A percentile compares a stretch with the other conserved stretches of the same genome.
These are phyloP conservation scores for Tamias sibiricus DNA, from an alignment of 2,113 vertebrate species.

Conservation along the genomic window DNA sequence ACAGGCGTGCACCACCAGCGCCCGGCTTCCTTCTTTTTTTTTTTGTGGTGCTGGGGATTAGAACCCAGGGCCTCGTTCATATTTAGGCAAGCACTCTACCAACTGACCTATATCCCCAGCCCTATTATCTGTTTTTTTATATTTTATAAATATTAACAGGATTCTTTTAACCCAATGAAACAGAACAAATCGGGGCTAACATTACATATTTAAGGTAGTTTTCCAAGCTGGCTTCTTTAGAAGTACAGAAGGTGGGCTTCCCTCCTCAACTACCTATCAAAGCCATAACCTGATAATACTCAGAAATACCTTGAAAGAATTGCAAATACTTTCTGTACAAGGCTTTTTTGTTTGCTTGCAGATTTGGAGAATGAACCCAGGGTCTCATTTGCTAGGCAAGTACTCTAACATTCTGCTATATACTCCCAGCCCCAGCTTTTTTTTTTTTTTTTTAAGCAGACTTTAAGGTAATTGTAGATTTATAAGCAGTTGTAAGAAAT, in stretches of 20 bases:
- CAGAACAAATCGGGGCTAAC: background rate
- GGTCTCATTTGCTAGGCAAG: background rate
- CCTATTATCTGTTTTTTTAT: background rate
- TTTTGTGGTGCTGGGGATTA: too few species aligned
- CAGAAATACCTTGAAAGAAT: constrained; percentile 24
- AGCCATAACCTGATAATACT: background rate
- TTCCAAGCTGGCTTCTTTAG: background rate
- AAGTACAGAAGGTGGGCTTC: background rate
- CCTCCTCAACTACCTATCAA: background rate
- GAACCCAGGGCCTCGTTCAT: too few species aligned
- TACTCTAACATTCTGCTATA: background rate
- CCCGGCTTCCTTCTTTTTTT: too few species aligned
- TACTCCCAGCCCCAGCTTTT: background rate
- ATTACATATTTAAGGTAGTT: constrained; percentile 40
- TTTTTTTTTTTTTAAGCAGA: background rate
- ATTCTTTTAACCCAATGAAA: constrained; percentile 30
- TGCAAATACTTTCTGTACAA: constrained; percentile 1
- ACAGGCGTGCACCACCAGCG: too few species aligned
- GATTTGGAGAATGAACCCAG: background rate
- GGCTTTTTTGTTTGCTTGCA: background rate
- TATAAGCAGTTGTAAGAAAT: background rate
- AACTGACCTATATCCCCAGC: too few species aligned
- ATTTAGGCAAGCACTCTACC: too few species aligned
- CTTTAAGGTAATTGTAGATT: background rate
- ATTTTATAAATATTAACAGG: constrained; percentile 10